Base-by-base conservation (phyloP, 2,113 vertebrate genomes). In the Hyperopisus bebe region DNA sequence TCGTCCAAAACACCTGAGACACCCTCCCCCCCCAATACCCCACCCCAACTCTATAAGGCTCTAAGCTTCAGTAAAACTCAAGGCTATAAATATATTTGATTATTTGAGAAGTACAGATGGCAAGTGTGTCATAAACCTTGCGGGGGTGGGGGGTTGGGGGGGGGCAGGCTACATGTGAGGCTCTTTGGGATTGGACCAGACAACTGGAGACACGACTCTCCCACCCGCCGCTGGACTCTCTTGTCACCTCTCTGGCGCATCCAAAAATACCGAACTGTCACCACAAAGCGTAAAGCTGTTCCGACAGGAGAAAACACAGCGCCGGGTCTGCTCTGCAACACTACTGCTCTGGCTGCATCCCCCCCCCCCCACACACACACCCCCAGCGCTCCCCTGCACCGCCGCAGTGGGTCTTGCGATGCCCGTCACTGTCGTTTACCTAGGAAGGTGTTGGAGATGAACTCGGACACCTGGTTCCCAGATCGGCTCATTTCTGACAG, bases 401-500 rank as follows among this genome's bases (percentile, higher is more conserved):
- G 35, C 19, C 9, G 47, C 47, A 48, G 47, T 2, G 47, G 47
- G 11, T 82, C 39, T 8, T 3, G 13, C 77, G 17, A 44, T 39
- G 77, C 77, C 47, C n/a, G 21, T 88, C 39, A 17, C 42, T 11
- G 11, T 48, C 58, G 89, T 97, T 98, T 95, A 99, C 98, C 98
- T 92, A 99, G 95, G 95, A 99, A 99, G 70, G 98, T 99, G 95
- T 97, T 99, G 94, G 98, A 99, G 95, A 99, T 99, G 95, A 98
- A 99, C 94, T 99, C 98, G 46, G 98, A 99, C 94, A 99, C 98
- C 93, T 99, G 98, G 96, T 99, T 99, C 91, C 98, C 98, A 2
- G 98, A 99, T 91, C 98, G 97, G 94, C 98, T 99, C 98, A 98
- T 99, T 95, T 99, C 98, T 39, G 98, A 99, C 94, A 99, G 97